These are phyloP conservation scores for Mesocricetus auratus DNA, from an alignment of 2,113 vertebrate genomes.

Conservation along the genomic window DNA sequence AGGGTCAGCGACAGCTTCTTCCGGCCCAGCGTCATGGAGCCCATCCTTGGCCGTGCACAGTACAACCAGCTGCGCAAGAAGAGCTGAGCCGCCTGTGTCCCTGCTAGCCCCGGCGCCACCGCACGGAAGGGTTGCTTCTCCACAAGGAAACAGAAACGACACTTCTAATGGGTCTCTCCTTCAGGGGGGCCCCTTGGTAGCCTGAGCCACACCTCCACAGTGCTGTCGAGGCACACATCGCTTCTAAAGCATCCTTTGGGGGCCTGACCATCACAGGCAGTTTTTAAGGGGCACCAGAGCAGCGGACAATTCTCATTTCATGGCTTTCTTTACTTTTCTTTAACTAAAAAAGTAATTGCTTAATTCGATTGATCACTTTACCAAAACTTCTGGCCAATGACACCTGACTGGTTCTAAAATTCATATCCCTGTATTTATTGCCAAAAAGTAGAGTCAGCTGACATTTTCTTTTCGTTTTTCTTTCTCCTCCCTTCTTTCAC, in stretches of 20 bases:
- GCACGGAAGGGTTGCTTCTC: not conserved
- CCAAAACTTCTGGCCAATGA: not conserved
- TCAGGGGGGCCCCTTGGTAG: not conserved
- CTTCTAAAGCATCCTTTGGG: not conserved
- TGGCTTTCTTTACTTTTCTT: not conserved
- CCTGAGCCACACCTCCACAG: not conserved
- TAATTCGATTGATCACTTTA: not conserved
- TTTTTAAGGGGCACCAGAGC: conserved; percentile 11
- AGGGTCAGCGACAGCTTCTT: conserved; percentile 87
- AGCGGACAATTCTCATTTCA: not conserved
- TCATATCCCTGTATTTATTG: not conserved
- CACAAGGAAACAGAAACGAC: not conserved
- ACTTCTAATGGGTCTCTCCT: not conserved
- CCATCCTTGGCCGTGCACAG: conserved; percentile 81
- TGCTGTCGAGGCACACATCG: not conserved
- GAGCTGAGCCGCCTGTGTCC: conserved; percentile 76
- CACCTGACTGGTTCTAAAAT: not conserved
- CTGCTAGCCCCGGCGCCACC: not conserved
- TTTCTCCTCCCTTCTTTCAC: no score
- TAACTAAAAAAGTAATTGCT: not conserved
- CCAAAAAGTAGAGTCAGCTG: not conserved
- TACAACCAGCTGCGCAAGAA: conserved; percentile 86
- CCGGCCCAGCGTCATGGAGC: conserved; percentile 85
- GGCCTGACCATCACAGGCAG: not conserved
- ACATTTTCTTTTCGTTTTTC: not conserved